Percentiles rank a stretch among this genome's conserved stretches.
These are phyloP conservation scores for Cryptotis parvus DNA, from an alignment of 2,113 vertebrate genomes.

Conservation along the genomic window DNA sequence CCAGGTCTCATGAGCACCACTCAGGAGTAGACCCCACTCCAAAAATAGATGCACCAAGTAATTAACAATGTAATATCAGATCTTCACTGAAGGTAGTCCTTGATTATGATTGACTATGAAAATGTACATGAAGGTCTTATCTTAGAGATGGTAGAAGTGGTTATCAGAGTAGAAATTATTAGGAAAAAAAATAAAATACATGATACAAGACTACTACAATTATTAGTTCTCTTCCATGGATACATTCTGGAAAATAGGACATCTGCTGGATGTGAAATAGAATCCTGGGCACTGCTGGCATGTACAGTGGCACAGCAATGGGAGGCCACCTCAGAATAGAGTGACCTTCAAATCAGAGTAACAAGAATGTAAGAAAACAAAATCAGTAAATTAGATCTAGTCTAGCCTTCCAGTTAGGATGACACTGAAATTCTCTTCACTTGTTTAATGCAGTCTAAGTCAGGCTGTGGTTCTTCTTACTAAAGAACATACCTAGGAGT, in stretches of 20 bases:
- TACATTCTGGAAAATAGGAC: neutral
- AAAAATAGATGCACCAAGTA: too few species aligned
- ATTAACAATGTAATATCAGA: neutral
- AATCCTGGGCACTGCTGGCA: neutral
- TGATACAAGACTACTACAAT: neutral
- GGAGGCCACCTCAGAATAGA: neutral
- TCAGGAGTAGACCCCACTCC: too few species aligned
- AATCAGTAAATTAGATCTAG: too few species aligned
- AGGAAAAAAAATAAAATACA: neutral
- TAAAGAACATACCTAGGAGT: too few species aligned
- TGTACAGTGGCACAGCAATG: neutral
- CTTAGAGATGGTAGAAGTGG: neutral
- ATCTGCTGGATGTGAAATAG: neutral
- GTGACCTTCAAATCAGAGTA: neutral
- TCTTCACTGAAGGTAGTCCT: neutral
- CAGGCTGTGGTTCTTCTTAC: too few species aligned
- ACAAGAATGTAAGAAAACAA: too few species aligned
- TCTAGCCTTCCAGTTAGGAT: neutral
- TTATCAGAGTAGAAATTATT: neutral
- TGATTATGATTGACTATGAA: conserved; percentile 26
- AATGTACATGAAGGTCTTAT: neutral
- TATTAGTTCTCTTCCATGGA: neutral
- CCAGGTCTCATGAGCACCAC: too few species aligned
- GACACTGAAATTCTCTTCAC: too few species aligned
- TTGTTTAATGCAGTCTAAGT: too few species aligned